Percentiles rank a stretch among this genome's conserved stretches.
These are phyloP conservation scores for Tinea semifulvella DNA, from an alignment of 2,888 invertebrate species.

Conservation along the genomic window DNA sequence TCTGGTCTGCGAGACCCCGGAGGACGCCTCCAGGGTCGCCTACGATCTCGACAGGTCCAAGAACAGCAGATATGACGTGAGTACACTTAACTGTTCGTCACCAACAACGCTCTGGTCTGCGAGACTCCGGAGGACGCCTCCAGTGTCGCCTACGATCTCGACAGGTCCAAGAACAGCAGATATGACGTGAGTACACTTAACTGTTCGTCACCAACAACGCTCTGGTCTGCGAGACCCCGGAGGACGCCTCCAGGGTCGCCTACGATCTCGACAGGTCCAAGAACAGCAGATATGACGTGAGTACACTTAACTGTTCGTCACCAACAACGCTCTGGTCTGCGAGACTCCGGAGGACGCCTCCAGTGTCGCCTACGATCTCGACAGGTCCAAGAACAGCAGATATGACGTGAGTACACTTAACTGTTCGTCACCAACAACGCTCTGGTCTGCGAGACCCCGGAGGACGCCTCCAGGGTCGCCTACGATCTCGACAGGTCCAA, in stretches of 20 bases:
- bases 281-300: slow-evolving; percentile 82
- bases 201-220: slow-evolving; percentile 99
- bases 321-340: slow-evolving; percentile 98
- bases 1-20: slow-evolving; percentile 97
- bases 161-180: slow-evolving; percentile 73
- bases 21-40: slow-evolving; percentile 96
- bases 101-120: slow-evolving; percentile 98
- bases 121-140: slow-evolving; percentile 98
- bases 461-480: slow-evolving; percentile 96
- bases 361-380: slow-evolving; percentile 92
- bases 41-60: slow-evolving; percentile 82
- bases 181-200: slow-evolving; percentile 78
- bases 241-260: slow-evolving; percentile 96
- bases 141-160: slow-evolving; percentile 92
- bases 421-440: slow-evolving; percentile 99
- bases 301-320: slow-evolving; percentile 88
- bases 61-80: slow-evolving; percentile 82
- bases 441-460: slow-evolving; percentile 97
- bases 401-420: slow-evolving; percentile 78
- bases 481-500: slow-evolving; percentile 82
- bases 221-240: slow-evolving; percentile 97
- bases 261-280: slow-evolving; percentile 82
- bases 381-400: slow-evolving; percentile 73
- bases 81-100: slow-evolving; percentile 88
- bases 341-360: slow-evolving; percentile 98